Percentiles rank a stretch among this genome's conserved stretches.
These are phyloP conservation scores for Scaptomyza hsui DNA, from an alignment of 1,140 invertebrate genomes.

Conservation along the genomic window DNA sequence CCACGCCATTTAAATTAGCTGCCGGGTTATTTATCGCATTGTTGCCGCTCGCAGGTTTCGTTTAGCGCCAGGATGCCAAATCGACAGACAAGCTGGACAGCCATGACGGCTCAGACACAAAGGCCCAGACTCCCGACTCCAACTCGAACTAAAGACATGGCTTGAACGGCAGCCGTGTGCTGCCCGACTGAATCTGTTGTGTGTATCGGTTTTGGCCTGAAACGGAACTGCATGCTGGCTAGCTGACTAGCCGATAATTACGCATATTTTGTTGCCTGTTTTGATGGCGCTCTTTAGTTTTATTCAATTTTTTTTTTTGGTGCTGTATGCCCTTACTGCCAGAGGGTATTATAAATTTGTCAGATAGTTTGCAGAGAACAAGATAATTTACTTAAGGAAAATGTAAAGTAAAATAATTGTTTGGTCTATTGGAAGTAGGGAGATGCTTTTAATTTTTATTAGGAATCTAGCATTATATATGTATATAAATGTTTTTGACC, in stretches of 20 bases:
- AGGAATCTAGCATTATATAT: no score
- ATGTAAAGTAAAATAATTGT: no score
- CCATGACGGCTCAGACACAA: slow-evolving; percentile 66
- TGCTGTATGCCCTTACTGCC: slow-evolving; percentile 3
- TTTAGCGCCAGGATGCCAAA: slow-evolving; percentile 74
- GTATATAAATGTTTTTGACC: no score
- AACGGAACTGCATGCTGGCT: slow-evolving; percentile 21
- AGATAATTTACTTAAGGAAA: background rate
- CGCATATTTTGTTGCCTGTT: slow-evolving; percentile 81
- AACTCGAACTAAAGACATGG: background rate
- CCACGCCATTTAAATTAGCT: slow-evolving; percentile 78
- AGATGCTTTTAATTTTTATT: no score
- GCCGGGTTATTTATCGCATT: slow-evolving; percentile 80
- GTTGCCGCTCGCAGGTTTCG: slow-evolving; percentile 74
- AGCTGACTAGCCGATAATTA: slow-evolving; percentile 72
- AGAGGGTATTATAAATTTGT: slow-evolving; percentile 41
- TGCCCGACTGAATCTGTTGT: slow-evolving; percentile 31
- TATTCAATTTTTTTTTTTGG: slow-evolving; percentile 41
- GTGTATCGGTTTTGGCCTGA: background rate
- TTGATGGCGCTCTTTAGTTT: slow-evolving; percentile 74
- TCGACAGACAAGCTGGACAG: slow-evolving; percentile 8
- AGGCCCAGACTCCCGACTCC: slow-evolving; percentile 54
- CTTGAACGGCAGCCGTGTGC: slow-evolving; percentile 14
- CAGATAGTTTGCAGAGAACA: background rate
- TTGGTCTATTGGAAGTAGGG: no score